These are phyloP conservation scores for Tetheella fluctuosa DNA, from an alignment of 2,888 invertebrate genomes.

Conservation along the genomic window DNA sequence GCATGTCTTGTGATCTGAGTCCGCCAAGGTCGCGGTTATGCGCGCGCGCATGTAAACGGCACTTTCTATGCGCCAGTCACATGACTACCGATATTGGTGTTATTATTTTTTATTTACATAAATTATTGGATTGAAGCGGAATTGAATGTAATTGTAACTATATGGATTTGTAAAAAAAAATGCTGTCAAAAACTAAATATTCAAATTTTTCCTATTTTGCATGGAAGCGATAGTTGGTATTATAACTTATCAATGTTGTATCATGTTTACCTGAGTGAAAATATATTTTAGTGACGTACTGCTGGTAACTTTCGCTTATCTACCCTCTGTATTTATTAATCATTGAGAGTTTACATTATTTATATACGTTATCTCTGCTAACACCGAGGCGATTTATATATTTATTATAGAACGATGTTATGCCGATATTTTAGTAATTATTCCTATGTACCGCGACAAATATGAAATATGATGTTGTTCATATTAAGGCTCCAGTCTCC, in stretches of 20 bases:
- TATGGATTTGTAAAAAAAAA: not conserved
- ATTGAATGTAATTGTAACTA: no score
- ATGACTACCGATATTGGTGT: not conserved
- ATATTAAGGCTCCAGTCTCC: no score
- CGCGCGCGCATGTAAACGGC: slow-evolving; percentile 20
- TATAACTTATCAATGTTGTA: no score
- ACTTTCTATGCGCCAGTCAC: slow-evolving; percentile 36
- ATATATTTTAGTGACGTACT: not conserved
- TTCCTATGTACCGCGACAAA: no score
- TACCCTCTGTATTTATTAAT: not conserved
- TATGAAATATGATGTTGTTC: no score
- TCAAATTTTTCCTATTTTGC: no score
- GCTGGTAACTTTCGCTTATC: not conserved
- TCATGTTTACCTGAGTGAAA: not conserved
- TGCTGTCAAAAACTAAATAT: not conserved
- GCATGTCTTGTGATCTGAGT: slow-evolving; percentile 18
- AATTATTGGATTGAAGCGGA: not conserved
- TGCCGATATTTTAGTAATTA: not conserved
- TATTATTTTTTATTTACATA: slow-evolving; percentile 2
- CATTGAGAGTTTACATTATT: not conserved
- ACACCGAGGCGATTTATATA: not conserved
- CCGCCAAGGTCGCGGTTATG: slow-evolving; percentile 33
- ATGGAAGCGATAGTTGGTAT: no score
- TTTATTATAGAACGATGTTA: not conserved
- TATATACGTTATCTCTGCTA: not conserved